These are phyloP conservation scores for Lonchura striata DNA, from an alignment of 2,113 vertebrate species.

Conservation along the genomic window DNA sequence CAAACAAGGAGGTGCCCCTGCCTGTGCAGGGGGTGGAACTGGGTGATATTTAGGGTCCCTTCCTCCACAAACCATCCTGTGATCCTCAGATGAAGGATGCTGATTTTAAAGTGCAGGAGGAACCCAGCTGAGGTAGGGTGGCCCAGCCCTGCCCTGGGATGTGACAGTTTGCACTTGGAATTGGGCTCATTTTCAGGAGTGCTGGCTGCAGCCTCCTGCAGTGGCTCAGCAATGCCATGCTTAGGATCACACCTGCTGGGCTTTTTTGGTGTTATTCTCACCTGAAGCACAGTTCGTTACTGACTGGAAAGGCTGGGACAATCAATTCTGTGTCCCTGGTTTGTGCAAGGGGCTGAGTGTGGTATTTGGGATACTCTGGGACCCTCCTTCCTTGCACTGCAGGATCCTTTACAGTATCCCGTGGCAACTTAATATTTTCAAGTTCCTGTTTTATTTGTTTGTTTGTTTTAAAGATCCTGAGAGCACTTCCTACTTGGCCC, in stretches of 20 bases:
- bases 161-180: not conserved
- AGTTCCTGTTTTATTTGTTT: not conserved
- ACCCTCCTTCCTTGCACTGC: not conserved
- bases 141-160: not conserved
- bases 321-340: not conserved
- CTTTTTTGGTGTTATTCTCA: not conserved
- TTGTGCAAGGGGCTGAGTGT: not conserved
- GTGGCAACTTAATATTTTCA: not conserved
- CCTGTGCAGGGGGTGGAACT: not conserved
- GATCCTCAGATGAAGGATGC: not conserved
- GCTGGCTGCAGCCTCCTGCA: not conserved
- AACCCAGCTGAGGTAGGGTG: not conserved
- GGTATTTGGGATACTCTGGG: not conserved
- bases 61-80: not conserved
- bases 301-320: not conserved
- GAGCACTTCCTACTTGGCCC: not conserved
- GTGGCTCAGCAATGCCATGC: not conserved
- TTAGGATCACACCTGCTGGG: not conserved
- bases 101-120: not conserved
- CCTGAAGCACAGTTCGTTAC: not conserved
- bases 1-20: not conserved
- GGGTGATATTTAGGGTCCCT: not conserved
- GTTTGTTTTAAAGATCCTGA: not conserved
- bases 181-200: not conserved
- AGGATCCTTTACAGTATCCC: no score